phyloP scores from a whole-genome alignment of 2,113 vertebrate species.

The Cavia porcellus region DNA sequence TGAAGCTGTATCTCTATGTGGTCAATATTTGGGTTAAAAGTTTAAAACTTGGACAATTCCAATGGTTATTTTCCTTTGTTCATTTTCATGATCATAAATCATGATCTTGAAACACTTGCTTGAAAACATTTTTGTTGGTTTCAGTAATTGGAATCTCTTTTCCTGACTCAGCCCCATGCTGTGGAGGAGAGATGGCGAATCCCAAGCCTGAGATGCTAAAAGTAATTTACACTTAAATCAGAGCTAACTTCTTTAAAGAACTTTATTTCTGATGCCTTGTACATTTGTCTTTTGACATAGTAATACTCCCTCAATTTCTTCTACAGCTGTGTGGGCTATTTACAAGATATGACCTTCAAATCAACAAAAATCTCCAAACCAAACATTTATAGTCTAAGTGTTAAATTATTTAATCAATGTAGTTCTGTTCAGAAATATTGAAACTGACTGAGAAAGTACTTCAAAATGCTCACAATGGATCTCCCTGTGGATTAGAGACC shows the following conservation, averaged over 20 bases:
- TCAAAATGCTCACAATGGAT: background rate
- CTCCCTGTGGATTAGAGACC: background rate
- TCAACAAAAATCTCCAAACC: background rate
- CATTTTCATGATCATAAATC: constrained; percentile 16
- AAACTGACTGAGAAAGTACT: constrained; percentile 40
- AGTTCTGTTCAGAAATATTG: constrained; percentile 60
- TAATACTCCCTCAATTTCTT: constrained; percentile 88
- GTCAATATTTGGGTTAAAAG: constrained; percentile 30
- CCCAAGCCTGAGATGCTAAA: constrained; percentile 86
- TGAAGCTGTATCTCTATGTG: background rate
- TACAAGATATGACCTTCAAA: constrained; percentile 23
- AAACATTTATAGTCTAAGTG: constrained; percentile 82
- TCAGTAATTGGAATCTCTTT: constrained; percentile 25
- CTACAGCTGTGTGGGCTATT: constrained; percentile 85
- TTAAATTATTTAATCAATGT: constrained; percentile 9
- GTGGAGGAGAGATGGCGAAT: constrained; percentile 54
- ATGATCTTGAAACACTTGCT: background rate
- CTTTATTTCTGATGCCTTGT: constrained; percentile 89
- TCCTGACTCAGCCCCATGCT: background rate
- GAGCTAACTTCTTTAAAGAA: constrained; percentile 89
- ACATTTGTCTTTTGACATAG: constrained; percentile 90
- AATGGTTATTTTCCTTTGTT: constrained; percentile 37
- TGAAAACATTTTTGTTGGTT: constrained; percentile 44
- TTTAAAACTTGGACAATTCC: constrained; percentile 30
- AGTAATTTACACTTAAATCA: constrained; percentile 88